Conservation (phyloP, 2,888 invertebrate species). For the Eilema caniola region DNA sequence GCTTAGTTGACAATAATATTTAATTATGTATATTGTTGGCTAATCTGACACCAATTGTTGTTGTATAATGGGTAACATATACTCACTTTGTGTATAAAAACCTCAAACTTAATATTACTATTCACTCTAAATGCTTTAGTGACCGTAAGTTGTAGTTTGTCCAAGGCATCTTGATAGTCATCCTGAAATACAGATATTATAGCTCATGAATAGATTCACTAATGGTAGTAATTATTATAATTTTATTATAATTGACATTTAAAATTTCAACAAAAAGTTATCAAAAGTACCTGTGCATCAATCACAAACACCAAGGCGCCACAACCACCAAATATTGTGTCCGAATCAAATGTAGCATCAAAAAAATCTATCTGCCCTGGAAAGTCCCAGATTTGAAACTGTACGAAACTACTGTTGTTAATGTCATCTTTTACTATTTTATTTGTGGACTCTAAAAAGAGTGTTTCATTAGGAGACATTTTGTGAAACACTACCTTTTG, state of each 20-base stretch:
- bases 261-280: not conserved
- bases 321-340: constrained; percentile 98
- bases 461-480: constrained; percentile 99
- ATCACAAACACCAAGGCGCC: constrained; percentile 99
- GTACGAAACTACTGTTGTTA: constrained; percentile 98
- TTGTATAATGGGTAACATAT: not conserved
- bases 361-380: constrained; percentile 99
- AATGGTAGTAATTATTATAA: not conserved
- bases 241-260: not conserved
- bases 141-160: constrained; percentile 96
- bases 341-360: constrained; percentile 98
- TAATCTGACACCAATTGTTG: not conserved
- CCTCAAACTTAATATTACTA: constrained; percentile 98
- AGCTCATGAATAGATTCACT: not conserved
- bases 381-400: constrained; percentile 99
- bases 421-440: constrained; percentile 99
- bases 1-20: not conserved
- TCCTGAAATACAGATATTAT: constrained; percentile 88
- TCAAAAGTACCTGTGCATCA: constrained; percentile 94
- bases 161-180: constrained; percentile 98
- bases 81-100: constrained; percentile 97
- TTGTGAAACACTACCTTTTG: constrained; percentile 99
- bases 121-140: constrained; percentile 98
- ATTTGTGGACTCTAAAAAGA: constrained; percentile 99
- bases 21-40: not conserved